These are phyloP conservation scores for Tetrapedia diversipes DNA, from an alignment of 2,888 invertebrate species.

Conservation along the genomic window DNA sequence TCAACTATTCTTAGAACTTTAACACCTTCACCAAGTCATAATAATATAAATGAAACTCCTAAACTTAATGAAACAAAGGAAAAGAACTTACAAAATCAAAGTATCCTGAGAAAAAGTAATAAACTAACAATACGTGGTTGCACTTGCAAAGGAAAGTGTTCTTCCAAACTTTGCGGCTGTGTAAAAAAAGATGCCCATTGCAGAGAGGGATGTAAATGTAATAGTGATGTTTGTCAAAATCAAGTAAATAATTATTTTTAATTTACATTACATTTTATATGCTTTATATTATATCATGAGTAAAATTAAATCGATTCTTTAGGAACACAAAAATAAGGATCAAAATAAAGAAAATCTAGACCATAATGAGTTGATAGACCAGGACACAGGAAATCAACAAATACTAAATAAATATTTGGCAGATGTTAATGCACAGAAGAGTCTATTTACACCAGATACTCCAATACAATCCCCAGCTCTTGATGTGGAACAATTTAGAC, in stretches of 20 bases:
- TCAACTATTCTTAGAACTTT: background rate
- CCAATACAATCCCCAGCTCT: too few species aligned
- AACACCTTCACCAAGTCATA: background rate
- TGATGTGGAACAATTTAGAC: background rate
- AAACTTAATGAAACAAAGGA: too few species aligned
- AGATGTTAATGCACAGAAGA: background rate
- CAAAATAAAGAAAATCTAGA: constrained; percentile 35
- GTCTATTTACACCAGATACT: constrained; percentile 43
- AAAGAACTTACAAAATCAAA: background rate
- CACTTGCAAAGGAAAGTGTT: constrained; percentile 69
- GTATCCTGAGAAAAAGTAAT: background rate
- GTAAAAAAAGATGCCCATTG: constrained; percentile 65
- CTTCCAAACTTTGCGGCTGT: constrained; percentile 69
- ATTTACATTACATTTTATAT: background rate
- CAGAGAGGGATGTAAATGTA: constrained; percentile 65
- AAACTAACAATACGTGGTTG: constrained; percentile 49
- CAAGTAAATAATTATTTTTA: constrained; percentile 56
- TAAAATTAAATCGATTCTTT: background rate
- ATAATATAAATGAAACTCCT: background rate
- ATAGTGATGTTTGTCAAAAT: constrained; percentile 64
- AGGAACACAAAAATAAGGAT: background rate
- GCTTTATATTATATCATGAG: background rate
- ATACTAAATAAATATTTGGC: constrained; percentile 29
- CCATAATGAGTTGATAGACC: background rate
- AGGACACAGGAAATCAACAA: background rate